Base-by-base conservation (phyloP, 2,888 invertebrate genomes). In the Callyntrura sp. region DNA sequence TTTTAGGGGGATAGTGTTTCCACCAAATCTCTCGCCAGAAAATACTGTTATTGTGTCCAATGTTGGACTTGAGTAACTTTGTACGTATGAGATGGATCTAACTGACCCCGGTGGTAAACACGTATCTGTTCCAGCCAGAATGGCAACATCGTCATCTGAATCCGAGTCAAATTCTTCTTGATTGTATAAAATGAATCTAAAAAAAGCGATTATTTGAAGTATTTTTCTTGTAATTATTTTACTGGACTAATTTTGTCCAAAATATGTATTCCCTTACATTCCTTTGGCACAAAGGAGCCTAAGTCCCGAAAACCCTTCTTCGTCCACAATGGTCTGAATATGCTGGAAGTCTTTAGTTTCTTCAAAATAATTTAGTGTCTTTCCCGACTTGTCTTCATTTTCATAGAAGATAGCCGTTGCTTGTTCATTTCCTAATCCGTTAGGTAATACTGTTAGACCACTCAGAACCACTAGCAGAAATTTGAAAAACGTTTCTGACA, bases 171-270 rank as follows among this genome's bases (percentile, higher is more conserved):
- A 86, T 6, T 65, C 45, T 14, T 76, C 55, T 2, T 79, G 28
- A n/a, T 81, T 87, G 70, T 81, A 87, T 14, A 87, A 20, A 17
- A 87, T 3, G 55, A 81, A 87, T 14, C 87, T 87, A 14, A 0
- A 23, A 65, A 9, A 65, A 60, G 20, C 57, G 57, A 14, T 57
- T 6, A 14, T 57, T 57, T 57, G 9, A 20, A n/a, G n/a, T n/a
- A n/a, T n/a, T n/a, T n/a, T n/a, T n/a, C n/a, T n/a, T n/a, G n/a
- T n/a, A n/a, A n/a, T n/a, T n/a, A n/a, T n/a, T n/a, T n/a, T n/a
- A n/a, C n/a, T n/a, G n/a, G n/a, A n/a, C n/a, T n/a, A n/a, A n/a
- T n/a, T n/a, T n/a, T n/a, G n/a, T n/a, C n/a, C n/a, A 60, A 60
- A 60, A 20, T 65, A 25, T 65, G 17, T 57, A 28, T 28, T 70